Percentiles rank a stretch among this genome's conserved stretches.
Conservation (phyloP, 2,888 invertebrate genomes). For the Nymphalis urticae region DNA sequence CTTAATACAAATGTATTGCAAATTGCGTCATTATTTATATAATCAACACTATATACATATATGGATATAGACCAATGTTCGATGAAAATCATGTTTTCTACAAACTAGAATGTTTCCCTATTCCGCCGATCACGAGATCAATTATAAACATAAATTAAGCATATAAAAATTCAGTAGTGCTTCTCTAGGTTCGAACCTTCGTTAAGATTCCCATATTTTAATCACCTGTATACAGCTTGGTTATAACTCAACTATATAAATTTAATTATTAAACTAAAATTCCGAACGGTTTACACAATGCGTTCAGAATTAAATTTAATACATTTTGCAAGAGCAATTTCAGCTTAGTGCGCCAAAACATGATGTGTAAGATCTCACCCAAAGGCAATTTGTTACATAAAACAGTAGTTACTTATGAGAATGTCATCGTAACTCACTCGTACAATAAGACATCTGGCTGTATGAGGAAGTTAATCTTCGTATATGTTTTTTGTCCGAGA, state of each 20-base stretch:
- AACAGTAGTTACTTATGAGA: slow-evolving; percentile 39
- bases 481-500: slow-evolving; percentile 22
- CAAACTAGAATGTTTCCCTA: too few species aligned
- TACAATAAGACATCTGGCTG: slow-evolving; percentile 34
- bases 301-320: neutral
- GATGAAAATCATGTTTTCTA: too few species aligned
- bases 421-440: slow-evolving; percentile 39
- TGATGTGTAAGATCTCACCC: slow-evolving; percentile 18
- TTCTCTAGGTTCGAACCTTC: too few species aligned
- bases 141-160: too few species aligned
- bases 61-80: too few species aligned
- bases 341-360: slow-evolving; percentile 11
- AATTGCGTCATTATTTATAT: too few species aligned
- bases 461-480: slow-evolving; percentile 31
- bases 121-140: too few species aligned
- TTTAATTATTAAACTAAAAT: neutral
- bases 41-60: too few species aligned
- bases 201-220: too few species aligned
- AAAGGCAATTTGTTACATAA: slow-evolving; percentile 39
- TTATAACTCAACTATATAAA: neutral
- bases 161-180: too few species aligned
- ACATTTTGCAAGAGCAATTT: slow-evolving; percentile 5
- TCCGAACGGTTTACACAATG: neutral
- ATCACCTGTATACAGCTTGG: too few species aligned
- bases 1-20: too few species aligned